These are phyloP conservation scores for Cherax quadricarinatus DNA, from an alignment of 1,140 invertebrate species.

Conservation along the genomic window DNA sequence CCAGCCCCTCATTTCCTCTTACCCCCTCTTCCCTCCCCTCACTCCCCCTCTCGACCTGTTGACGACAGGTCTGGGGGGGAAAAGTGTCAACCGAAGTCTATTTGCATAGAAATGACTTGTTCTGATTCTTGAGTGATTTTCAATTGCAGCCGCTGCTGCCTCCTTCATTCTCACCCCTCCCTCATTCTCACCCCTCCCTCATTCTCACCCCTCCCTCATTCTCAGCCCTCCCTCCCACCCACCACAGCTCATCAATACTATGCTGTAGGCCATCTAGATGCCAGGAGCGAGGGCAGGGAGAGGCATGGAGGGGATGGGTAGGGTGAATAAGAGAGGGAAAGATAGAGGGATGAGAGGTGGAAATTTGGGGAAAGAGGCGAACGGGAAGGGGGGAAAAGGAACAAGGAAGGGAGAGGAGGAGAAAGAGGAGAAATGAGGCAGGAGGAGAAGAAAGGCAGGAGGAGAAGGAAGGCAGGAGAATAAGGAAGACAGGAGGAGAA, in stretches of 20 bases:
- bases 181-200: neutral
- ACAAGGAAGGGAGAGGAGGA: neutral
- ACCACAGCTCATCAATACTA: slow-evolving; percentile 12
- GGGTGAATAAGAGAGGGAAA: neutral
- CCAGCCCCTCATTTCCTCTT: neutral
- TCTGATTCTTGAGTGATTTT: slow-evolving; percentile 61
- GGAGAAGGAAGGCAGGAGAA: neutral
- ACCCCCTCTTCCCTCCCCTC: neutral
- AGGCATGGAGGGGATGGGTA: neutral
- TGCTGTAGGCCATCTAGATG: neutral
- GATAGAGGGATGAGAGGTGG: neutral
- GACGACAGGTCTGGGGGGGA: neutral
- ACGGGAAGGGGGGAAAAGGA: neutral
- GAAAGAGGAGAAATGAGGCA: neutral
- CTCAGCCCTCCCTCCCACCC: neutral
- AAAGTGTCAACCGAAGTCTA: slow-evolving; percentile 50
- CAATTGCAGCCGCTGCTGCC: slow-evolving; percentile 48
- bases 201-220: neutral
- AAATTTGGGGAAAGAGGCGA: neutral
- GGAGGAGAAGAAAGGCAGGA: neutral
- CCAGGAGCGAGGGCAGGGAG: neutral
- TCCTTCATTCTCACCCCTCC: neutral
- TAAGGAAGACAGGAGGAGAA: too few relatives aligned
- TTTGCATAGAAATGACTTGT: slow-evolving; percentile 66
- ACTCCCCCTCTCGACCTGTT: neutral